These are phyloP conservation scores for Maniola hyperantus DNA, from an alignment of 2,888 invertebrate genomes.

Conservation along the genomic window DNA sequence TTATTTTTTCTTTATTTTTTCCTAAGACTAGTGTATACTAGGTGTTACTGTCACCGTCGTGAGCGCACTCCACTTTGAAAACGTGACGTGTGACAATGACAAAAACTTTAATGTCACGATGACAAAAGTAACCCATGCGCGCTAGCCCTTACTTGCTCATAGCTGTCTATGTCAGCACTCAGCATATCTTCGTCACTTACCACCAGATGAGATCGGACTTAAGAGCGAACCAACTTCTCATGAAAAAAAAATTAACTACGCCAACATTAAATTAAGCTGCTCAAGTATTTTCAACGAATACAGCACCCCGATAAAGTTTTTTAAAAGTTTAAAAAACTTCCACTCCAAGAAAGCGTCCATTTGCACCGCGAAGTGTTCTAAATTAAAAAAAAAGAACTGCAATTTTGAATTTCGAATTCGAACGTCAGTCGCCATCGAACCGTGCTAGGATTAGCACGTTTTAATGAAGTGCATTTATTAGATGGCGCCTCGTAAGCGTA, in stretches of 20 bases:
- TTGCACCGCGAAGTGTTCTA: constrained; percentile 48
- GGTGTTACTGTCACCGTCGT: no score
- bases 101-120: no score
- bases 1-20: no score
- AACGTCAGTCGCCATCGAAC: constrained; percentile 53
- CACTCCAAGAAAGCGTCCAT: constrained; percentile 31
- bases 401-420: constrained; percentile 68
- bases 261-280: constrained; percentile 11
- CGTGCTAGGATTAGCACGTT: constrained; percentile 59
- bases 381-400: constrained; percentile 57
- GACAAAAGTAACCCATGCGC: no score
- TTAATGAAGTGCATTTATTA: constrained; percentile 72
- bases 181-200: no score
- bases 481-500: constrained; percentile 57
- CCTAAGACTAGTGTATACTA: no score
- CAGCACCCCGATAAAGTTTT: constrained; percentile 11
- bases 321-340: constrained; percentile 14
- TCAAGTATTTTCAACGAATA: constrained; percentile 5
- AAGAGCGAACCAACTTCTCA: no score
- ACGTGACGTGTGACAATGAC: no score
- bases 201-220: no score
- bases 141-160: no score
- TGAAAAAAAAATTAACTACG: background rate
- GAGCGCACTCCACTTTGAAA: no score
- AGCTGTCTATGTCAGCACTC: no score